Evolutionary conservation across 2,797 vertebrate species (phyloP).

Genomic region (Argentina silus): DNA sequence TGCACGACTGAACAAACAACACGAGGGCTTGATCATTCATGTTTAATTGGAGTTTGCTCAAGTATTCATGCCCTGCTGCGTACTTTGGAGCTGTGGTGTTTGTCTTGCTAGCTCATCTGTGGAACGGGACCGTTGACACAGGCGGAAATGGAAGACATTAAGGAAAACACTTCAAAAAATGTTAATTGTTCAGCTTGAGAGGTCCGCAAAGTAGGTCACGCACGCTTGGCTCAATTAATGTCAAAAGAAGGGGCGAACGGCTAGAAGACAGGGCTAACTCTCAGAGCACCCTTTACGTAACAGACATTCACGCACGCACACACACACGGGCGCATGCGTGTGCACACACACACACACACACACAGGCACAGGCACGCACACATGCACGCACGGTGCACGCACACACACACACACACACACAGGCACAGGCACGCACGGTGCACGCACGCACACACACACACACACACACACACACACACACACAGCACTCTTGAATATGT

Average conservation of each 20-base stretch:
- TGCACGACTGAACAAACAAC: slow-evolving; percentile 68
- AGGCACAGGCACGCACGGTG: background rate
- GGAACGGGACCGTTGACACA: slow-evolving; percentile 34
- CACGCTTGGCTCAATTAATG: slow-evolving; percentile 71
- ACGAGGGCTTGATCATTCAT: slow-evolving; percentile 65
- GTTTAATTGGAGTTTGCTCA: slow-evolving; percentile 67
- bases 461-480: slow-evolving; percentile 12
- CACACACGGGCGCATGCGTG: background rate
- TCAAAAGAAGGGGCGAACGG: slow-evolving; percentile 23
- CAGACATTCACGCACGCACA: slow-evolving; percentile 8
- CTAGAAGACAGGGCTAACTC: slow-evolving; percentile 32
- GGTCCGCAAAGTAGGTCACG: slow-evolving; percentile 74
- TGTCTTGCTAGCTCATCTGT: slow-evolving; percentile 53
- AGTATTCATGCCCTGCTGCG: slow-evolving; percentile 56
- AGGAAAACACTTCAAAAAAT: slow-evolving; percentile 61
- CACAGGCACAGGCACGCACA: background rate
- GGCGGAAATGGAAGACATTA: slow-evolving; percentile 51
- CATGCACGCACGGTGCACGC: background rate
- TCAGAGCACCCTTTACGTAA: slow-evolving; percentile 50
- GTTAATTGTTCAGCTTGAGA: slow-evolving; percentile 74
- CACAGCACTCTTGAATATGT: slow-evolving; percentile 29
- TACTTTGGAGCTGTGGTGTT: slow-evolving; percentile 46
- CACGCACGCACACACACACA: background rate
- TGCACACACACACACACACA: background rate
- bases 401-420: background rate